Conservation (phyloP, 2,888 invertebrate species). For the Aproaerema taeniolella region DNA sequence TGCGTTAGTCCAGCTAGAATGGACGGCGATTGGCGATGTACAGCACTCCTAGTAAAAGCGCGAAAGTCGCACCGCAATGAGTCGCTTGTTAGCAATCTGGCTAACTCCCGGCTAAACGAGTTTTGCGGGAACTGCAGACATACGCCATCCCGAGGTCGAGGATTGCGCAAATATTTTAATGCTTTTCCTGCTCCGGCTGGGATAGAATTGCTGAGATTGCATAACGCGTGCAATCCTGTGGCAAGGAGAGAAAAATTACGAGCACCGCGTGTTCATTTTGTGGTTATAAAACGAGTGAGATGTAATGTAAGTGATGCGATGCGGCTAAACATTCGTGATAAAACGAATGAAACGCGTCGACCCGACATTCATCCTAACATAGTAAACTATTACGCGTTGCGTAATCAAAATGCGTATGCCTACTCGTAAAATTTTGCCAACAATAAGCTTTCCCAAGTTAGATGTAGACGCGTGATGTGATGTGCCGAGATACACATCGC, state of each 20-base stretch:
- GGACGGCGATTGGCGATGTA: conserved; percentile 23
- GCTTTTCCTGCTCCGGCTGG: conserved; percentile 48
- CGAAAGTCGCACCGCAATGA: conserved; percentile 13
- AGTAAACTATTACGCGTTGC: not conserved
- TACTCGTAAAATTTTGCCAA: conserved; percentile 6
- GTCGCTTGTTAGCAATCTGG: conserved; percentile 15
- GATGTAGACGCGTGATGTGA: not conserved
- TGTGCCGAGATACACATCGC: conserved; percentile 9
- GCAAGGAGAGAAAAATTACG: conserved; percentile 9
- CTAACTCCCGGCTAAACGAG: conserved; percentile 45
- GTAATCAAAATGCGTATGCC: conserved; percentile 2
- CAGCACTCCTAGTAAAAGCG: conserved; percentile 16
- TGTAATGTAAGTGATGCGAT: not conserved
- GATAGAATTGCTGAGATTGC: conserved; percentile 26
- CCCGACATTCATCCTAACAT: not conserved
- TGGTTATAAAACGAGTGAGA: conserved; percentile 8
- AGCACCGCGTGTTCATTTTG: conserved; percentile 5
- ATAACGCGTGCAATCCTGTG: conserved; percentile 25
- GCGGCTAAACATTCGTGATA: too few relatives aligned
- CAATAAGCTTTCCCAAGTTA: conserved; percentile 3
- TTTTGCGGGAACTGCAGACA: conserved; percentile 48
- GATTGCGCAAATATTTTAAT: conserved; percentile 65
- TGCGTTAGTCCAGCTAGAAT: not conserved
- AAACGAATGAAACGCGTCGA: too few relatives aligned
- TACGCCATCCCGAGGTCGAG: conserved; percentile 53